A percentile compares a stretch with the other conserved stretches of the same genome.
Conservation (phyloP, 2,797 vertebrate species). For the Muscicapa comitata region DNA sequence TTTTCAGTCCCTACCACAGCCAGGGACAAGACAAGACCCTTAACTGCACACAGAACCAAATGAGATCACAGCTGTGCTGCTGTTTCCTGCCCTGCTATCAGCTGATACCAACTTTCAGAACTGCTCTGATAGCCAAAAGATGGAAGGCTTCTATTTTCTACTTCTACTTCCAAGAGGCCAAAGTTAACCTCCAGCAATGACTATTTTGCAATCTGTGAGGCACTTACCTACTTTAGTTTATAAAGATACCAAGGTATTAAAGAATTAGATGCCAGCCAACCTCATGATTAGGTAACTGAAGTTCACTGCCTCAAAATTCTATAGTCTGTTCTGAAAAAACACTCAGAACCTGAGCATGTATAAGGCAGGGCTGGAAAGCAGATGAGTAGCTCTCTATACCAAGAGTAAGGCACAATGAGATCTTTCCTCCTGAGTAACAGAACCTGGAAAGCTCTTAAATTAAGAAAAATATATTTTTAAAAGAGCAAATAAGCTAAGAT, state of each 20-base stretch:
- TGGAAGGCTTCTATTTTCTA: neutral
- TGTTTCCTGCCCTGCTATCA: neutral
- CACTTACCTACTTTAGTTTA: neutral
- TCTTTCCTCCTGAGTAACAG: neutral
- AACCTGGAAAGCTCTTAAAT: neutral
- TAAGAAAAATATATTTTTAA: neutral
- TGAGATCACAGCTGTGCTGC: accelerated
- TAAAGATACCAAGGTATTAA: neutral
- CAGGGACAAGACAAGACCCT: neutral
- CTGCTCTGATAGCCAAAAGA: neutral
- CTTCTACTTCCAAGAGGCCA: neutral
- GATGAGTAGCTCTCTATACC: neutral
- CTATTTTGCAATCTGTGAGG: neutral
- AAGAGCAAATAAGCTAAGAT: neutral
- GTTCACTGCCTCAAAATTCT: neutral
- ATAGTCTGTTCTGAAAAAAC: neutral
- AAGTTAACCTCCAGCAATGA: neutral
- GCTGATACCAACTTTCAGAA: neutral
- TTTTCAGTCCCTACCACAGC: neutral
- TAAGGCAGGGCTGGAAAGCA: neutral
- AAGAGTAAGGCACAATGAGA: neutral
- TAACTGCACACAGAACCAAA: neutral
- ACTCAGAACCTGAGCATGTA: neutral
- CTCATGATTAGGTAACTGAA: neutral
- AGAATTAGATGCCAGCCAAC: neutral